Base-by-base conservation (phyloP, 92 coral and sea anemone species). In the Metridium senile region DNA sequence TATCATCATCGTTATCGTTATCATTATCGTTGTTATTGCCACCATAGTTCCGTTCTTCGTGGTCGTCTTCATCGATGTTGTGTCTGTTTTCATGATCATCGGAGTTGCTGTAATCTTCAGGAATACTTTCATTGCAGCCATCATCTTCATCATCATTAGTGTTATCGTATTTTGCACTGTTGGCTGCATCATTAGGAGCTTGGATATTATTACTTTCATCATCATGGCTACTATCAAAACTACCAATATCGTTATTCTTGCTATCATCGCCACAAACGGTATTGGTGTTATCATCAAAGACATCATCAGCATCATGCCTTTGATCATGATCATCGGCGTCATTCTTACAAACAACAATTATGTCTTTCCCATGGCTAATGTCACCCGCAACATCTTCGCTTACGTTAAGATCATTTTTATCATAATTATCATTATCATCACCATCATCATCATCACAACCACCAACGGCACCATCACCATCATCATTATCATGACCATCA, bases 241-340 rank as follows among this genome's bases (percentile, higher is more conserved):
- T 19, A 54, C 3, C 61, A 54, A 17, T 22, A 54, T 54, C 22
- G 17, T n/a, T n/a, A n/a, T n/a, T n/a, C n/a, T n/a, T n/a, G n/a
- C n/a, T n/a, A n/a, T 22, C 26, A 54, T 54, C 61, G 17, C 61
- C 26, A n/a, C n/a, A n/a, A n/a, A n/a, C n/a, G n/a, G n/a, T n/a
- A n/a, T n/a, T n/a, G n/a, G n/a, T n/a, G n/a, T n/a, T n/a, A 3
- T 54, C 61, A 54, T 54, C 23, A 54, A 54, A 10, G 23, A 54
- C 59, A 54, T 54, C 59, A 54, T 20, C 59, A 54, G 2, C 59
- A 54, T 54, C 59, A 54, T n/a, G n/a, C n/a, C n/a, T n/a, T n/a
- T n/a, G n/a, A n/a, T n/a, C n/a, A n/a, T n/a, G n/a, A n/a, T 45
- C 51, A 16, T 45, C 51, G 51, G 9, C 16, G 51, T 45, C 51